Evolutionary conservation across 2,888 invertebrate genomes (phyloP).

Genomic region (Teleiodes luculella): DNA sequence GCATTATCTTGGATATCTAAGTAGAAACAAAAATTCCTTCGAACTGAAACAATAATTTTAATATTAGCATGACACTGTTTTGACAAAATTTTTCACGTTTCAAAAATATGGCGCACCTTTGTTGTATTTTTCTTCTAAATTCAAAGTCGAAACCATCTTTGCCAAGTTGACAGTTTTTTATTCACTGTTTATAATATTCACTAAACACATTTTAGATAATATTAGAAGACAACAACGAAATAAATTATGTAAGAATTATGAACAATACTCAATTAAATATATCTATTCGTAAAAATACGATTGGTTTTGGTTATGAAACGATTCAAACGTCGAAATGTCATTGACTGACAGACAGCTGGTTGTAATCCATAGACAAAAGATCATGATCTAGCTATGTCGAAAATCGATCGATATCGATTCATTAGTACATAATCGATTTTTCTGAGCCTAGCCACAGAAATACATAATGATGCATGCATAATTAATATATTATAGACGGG

Average conservation of each 20-base stretch:
- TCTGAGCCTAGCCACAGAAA: neutral
- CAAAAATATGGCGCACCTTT: slow-evolving; percentile 52
- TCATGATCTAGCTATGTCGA: slow-evolving; percentile 60
- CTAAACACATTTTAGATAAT: neutral
- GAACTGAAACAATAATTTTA: slow-evolving; percentile 51
- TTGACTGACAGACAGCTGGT: slow-evolving; percentile 76
- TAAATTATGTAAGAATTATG: slow-evolving; percentile 46
- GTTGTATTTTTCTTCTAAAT: slow-evolving; percentile 69
- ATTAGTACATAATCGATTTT: neutral
- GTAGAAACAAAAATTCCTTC: slow-evolving; percentile 85
- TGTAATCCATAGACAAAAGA: slow-evolving; percentile 60
- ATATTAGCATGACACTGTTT: slow-evolving; percentile 16
- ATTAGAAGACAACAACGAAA: neutral
- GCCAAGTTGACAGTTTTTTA: slow-evolving; percentile 19
- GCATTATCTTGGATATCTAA: slow-evolving; percentile 86
- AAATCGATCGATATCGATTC: slow-evolving; percentile 53
- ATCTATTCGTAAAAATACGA: slow-evolving; percentile 53
- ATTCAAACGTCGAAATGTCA: slow-evolving; percentile 65
- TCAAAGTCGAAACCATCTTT: slow-evolving; percentile 70
- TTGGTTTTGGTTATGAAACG: too few relatives aligned
- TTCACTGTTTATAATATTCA: neutral
- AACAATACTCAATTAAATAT: slow-evolving; percentile 37
- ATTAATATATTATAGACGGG: too few relatives aligned
- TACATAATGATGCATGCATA: too few relatives aligned
- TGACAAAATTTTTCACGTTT: slow-evolving; percentile 26